Evolutionary conservation across 2,797 vertebrate genomes (phyloP), one percentile per base, ranked within the genome.

Genomic region (Dicrostonyx torquatus): DNA sequence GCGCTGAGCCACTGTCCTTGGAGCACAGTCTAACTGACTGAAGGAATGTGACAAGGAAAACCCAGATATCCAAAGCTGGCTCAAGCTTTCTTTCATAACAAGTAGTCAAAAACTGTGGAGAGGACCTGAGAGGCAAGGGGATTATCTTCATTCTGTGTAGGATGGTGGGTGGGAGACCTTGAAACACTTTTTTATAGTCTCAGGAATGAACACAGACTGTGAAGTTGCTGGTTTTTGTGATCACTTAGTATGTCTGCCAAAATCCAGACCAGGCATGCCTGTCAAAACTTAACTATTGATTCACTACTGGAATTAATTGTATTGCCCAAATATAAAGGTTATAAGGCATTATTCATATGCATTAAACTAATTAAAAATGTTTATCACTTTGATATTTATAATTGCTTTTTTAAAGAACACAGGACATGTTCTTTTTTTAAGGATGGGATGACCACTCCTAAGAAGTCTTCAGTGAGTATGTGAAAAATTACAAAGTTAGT

Each of bases 1-100:
- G 84, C 94, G 40, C 43, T 89, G 77, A 97, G 10, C 45, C 79
- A 45, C 79, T 64, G 86, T 55, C 92, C 91, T 95, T 78, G 60
- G 50, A 91, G 53, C 4, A 66, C 22, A 50, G 55, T 58, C 95
- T 76, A 94, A 82, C 14, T 93, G 84, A 40, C 73, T 89, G 5
- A 40, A 84, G 29, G 50, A 72, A 68, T 43, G n/a, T 89, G n/a
- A 76, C 83, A 53, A 91, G 77, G 29, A 82, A 86, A 94, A 55
- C 53, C 37, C 60, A 45, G 45, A 79, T 37, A 89, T n/a, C 50
- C 34, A 76, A 48, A 68, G 10, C 48, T 87, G 82, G 68, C 22
- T 87, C 62, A 72, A 13, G 45, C 82, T 88, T 34, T 75, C 34
- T 93, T 94, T 37, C 17, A 64, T 29, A 66, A 89, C 17, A 73